Base-by-base conservation (phyloP, 2,888 invertebrate species). In the Heliconius charithonia region DNA sequence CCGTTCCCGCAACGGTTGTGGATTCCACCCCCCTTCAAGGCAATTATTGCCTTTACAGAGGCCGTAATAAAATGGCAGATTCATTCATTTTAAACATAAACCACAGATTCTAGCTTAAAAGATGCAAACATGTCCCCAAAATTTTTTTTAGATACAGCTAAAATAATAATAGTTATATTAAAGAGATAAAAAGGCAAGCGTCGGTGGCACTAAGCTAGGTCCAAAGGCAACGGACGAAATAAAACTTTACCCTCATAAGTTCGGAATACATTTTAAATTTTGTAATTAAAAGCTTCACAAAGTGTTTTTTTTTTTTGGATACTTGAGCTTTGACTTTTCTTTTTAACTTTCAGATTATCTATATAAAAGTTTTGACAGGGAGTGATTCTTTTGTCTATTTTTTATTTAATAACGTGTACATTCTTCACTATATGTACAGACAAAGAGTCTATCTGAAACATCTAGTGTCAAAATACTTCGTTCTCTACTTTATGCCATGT, bases 281-380 rank as follows among this genome's bases (percentile, higher is more conserved):
- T 25, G 29, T 56, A 71, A 71, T 71, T 71, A 71, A 71, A 70
- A 71, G 56, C 56, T 71, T 71, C 56, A n/a, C 51, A 56, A 32
- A 56, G 51, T 71, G 51, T 71, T 71, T 71, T 69, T 71, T 71
- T 69, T 29, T 25, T 7, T 22, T 51, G 1, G 12, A 29, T 56
- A 29, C 51, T 51, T 27, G 29, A 6, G 4, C 70, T 56, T 29
- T 56, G 12, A 29, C 22, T 71, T 71, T 56, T 16, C 4, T 51
- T 45, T 51, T 71, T 29, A 51, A 51, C 29, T 51, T 29, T 51
- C 22, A 51, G 9, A 29, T 71, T 71, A 56, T 56, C 51, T 22
- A 51, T 22, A n/a, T 56, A 22, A 56, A 3, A 19, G 19, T 10
- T 56, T 22, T 56, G 22, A 7, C 9, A 56, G 56, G 19, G 19